Percentiles rank a stretch among this genome's conserved stretches.
Evolutionary conservation across 2,797 vertebrate species (phyloP).

Genomic region (Anguilla megastoma): DNA sequence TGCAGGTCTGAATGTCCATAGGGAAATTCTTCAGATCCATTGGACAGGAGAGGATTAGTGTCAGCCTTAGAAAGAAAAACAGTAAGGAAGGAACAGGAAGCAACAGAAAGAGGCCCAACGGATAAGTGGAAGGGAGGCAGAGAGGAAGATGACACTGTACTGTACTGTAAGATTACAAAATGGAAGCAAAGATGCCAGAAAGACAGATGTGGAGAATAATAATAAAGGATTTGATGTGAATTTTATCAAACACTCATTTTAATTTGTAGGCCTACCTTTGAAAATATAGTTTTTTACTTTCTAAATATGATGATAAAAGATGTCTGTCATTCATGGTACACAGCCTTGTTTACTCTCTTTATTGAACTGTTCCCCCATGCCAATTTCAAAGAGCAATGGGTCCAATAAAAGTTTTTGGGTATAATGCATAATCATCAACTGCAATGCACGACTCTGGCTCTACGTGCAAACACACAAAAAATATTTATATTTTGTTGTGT

Average conservation of each 20-base stretch:
- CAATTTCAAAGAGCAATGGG: no score
- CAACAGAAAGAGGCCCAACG: neutral
- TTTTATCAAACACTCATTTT: neutral
- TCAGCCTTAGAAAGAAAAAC: constrained; percentile 75
- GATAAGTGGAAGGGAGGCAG: neutral
- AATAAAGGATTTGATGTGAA: neutral
- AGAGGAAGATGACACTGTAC: neutral
- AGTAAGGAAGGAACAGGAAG: constrained; percentile 8
- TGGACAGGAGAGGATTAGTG: constrained; percentile 88
- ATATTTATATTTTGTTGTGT: neutral
- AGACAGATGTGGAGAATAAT: neutral
- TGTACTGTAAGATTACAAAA: neutral
- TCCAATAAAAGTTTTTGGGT: no score
- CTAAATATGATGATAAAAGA: neutral
- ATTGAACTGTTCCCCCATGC: no score
- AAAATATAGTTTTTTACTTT: no score
- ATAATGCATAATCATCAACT: no score
- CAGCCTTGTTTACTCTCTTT: neutral
- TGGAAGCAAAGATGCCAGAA: neutral
- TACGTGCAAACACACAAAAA: neutral
- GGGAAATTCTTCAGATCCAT: constrained; percentile 98
- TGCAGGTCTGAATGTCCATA: constrained; percentile 95
- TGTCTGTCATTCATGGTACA: neutral
- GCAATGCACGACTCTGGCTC: neutral
- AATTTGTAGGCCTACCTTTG: neutral